These are phyloP conservation scores for Ivindomyrus marchei DNA, from an alignment of 2,113 vertebrate genomes.

Conservation along the genomic window DNA sequence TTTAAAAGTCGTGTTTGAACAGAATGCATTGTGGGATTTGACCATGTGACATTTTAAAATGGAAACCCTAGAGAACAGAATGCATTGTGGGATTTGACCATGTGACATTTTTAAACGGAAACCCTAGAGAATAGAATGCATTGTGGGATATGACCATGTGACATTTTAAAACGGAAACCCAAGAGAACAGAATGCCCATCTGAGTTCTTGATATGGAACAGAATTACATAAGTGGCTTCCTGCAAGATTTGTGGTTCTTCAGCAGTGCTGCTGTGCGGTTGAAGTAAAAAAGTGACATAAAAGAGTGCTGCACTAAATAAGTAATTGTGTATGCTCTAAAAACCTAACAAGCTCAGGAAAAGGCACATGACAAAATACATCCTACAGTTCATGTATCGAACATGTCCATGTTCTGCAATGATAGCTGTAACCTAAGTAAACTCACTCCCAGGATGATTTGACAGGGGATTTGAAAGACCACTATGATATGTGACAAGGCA, in stretches of 20 bases:
- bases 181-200: neutral
- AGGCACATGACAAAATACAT: neutral
- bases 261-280: neutral
- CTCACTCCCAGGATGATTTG: neutral
- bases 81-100: neutral
- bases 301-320: neutral
- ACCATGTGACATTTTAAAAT: constrained; percentile 18
- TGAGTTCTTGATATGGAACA: neutral
- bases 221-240: neutral
- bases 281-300: neutral
- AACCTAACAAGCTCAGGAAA: neutral
- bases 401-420: neutral
- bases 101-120: constrained; percentile 23
- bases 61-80: constrained; percentile 11
- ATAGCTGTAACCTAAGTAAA: neutral
- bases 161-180: constrained; percentile 26
- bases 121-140: neutral
- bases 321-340: neutral
- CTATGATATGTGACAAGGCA: neutral
- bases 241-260: neutral
- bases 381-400: neutral
- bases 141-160: neutral
- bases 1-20: neutral
- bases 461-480: neutral
- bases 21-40: neutral